These are phyloP conservation scores for Polietes domitor DNA, from an alignment of 2,888 invertebrate genomes.

Conservation along the genomic window DNA sequence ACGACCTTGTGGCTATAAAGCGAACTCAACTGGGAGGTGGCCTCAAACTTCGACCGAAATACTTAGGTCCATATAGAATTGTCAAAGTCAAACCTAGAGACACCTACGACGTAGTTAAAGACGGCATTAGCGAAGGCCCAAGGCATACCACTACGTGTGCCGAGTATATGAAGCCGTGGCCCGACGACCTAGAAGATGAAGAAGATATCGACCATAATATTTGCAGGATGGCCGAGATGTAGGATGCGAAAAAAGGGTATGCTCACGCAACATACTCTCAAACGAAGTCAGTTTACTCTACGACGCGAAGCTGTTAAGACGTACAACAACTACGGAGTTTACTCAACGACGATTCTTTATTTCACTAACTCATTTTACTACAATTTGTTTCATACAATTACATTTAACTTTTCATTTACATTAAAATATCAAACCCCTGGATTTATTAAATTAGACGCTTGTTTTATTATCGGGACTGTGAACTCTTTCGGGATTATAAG, in stretches of 20 bases:
- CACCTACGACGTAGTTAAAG: constrained; percentile 38
- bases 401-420: too few relatives aligned
- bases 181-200: constrained; percentile 14
- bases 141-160: constrained; percentile 44
- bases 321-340: background rate
- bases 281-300: background rate
- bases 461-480: too few relatives aligned
- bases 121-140: constrained; percentile 39
- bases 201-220: background rate
- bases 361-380: too few relatives aligned
- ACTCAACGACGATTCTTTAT: too few relatives aligned
- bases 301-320: background rate
- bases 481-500: too few relatives aligned
- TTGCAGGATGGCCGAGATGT: constrained; percentile 47
- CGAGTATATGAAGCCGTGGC: constrained; percentile 57
- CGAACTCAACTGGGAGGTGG: constrained; percentile 43
- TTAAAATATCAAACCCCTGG: too few relatives aligned
- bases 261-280: constrained; percentile 1
- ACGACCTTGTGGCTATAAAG: constrained; percentile 48
- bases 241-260: constrained; percentile 39
- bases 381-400: too few relatives aligned
- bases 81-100: constrained; percentile 24
- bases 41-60: constrained; percentile 39
- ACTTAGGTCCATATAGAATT: constrained; percentile 37
- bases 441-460: too few relatives aligned